Conservation (phyloP, 2,888 invertebrate genomes). For the Diachrysia chrysitis region DNA sequence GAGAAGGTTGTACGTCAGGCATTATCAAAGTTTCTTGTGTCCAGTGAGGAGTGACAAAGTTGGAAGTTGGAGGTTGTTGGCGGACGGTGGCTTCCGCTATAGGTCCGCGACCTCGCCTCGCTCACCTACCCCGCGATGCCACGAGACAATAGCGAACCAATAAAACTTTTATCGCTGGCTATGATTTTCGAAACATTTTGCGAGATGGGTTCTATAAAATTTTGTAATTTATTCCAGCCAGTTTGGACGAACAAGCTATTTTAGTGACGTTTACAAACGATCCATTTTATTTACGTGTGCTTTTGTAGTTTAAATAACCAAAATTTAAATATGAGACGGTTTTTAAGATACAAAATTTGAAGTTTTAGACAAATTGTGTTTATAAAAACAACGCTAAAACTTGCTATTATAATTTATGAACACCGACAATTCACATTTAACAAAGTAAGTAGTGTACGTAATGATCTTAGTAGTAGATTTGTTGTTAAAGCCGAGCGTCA, state of each 20-base stretch:
- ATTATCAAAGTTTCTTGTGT: slow-evolving; percentile 76
- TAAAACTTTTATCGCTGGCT: slow-evolving; percentile 85
- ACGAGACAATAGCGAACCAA: slow-evolving; percentile 81
- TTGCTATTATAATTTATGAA: background rate
- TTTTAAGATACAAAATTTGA: background rate
- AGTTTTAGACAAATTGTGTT: background rate
- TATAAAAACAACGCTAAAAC: background rate
- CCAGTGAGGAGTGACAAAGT: slow-evolving; percentile 67
- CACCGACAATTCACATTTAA: background rate
- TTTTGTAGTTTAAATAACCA: background rate
- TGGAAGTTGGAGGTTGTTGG: slow-evolving; percentile 55
- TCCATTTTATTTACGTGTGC: slow-evolving; percentile 18
- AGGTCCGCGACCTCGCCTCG: slow-evolving; percentile 52
- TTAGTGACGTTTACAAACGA: slow-evolving; percentile 64
- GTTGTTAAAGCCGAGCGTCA: background rate
- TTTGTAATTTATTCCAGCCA: slow-evolving; percentile 71
- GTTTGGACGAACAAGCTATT: slow-evolving; percentile 69
- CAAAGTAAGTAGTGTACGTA: slow-evolving; percentile 3
- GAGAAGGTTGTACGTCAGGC: slow-evolving; percentile 75
- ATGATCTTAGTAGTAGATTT: slow-evolving; percentile 17
- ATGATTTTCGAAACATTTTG: slow-evolving; percentile 85
- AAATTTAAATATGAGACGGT: background rate
- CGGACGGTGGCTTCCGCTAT: slow-evolving; percentile 60
- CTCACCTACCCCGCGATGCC: slow-evolving; percentile 49
- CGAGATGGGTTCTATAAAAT: slow-evolving; percentile 84